phyloP scores from a whole-genome alignment of 2,888 invertebrate genomes.

The Fissipunctia ypsillon region DNA sequence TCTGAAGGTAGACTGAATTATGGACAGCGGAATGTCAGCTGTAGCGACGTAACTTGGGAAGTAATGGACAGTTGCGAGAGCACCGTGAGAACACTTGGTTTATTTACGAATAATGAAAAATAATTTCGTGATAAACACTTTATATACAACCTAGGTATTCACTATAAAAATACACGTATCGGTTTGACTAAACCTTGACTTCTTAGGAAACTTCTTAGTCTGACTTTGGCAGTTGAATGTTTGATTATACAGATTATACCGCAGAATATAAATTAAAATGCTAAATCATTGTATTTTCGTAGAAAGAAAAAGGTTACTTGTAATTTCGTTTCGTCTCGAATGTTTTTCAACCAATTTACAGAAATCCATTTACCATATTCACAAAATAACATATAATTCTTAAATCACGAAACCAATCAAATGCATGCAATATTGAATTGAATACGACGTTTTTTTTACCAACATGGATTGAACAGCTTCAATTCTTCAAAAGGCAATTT shows the following conservation, averaged over 20 bases:
- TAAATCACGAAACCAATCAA: constrained; percentile 22
- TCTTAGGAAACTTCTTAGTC: not conserved
- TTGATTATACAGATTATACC: not conserved
- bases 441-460: not conserved
- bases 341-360: constrained; percentile 15
- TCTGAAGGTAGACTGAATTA: not conserved
- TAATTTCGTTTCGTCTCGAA: constrained; percentile 4
- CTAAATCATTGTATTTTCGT: not conserved
- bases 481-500: not conserved
- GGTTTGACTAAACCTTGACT: not conserved
- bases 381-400: not conserved
- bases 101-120: constrained; percentile 12
- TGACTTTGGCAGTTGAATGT: constrained; percentile 30
- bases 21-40: not conserved
- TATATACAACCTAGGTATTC: not conserved
- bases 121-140: constrained; percentile 1
- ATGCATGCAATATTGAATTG: not conserved
- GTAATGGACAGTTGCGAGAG: not conserved
- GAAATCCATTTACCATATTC: not conserved
- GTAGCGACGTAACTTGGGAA: too few relatives aligned
- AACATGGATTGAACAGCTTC: not conserved
- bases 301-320: constrained; percentile 19
- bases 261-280: not conserved
- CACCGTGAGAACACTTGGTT: constrained; percentile 14
- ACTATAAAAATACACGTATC: not conserved